Base-by-base conservation (phyloP, 2,113 vertebrate genomes). In the Porphyrio hochstetteri region DNA sequence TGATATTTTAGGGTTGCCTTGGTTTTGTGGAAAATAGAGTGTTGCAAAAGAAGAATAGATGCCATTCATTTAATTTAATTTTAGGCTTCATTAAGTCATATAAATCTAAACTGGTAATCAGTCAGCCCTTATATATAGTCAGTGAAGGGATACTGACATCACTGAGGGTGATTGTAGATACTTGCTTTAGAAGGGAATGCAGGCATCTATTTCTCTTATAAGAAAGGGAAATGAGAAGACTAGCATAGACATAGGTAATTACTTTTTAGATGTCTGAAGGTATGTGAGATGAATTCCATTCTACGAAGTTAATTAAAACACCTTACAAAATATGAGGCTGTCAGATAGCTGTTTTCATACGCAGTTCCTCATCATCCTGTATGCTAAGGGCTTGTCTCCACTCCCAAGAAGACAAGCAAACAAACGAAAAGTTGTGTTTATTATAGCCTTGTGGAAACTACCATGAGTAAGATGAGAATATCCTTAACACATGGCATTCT, bases 251-350 rank as follows among this genome's bases (percentile, higher is more conserved):
- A 75, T 7, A 82, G 74, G 76, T 77, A 87, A 94, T 94, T 87
- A 68, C 74, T 86, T 82, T 93, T 94, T 68, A 87, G 29, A 28
- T 84, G 20, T 94, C 69, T 91, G 69, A 84, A 90, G 35, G 38
- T 65, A n/a, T 78, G 55, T 60, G 44, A 76, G 48, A 88, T 53
- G 3, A 91, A 76, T 93, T 11, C 13, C 9, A 79, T 84, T 79
- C 35, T 90, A n/a, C 40, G 35, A 81, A 95, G 57, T 75, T 81
- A 94, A 96, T 96, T 91, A 95, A 92, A 95, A 86, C 19, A 92
- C 29, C 23, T 90, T 64, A n/a, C 19, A 93, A 92, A 92, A 81
- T 52, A 60, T 10, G 11, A 92, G n/a, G 18, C 60, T 81, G 46
- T 78, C 80, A 89, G 2, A 84, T 67, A 52, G 36, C 16, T 75